Conservation (phyloP, 2,888 invertebrate genomes). For the Cryptus armator region DNA sequence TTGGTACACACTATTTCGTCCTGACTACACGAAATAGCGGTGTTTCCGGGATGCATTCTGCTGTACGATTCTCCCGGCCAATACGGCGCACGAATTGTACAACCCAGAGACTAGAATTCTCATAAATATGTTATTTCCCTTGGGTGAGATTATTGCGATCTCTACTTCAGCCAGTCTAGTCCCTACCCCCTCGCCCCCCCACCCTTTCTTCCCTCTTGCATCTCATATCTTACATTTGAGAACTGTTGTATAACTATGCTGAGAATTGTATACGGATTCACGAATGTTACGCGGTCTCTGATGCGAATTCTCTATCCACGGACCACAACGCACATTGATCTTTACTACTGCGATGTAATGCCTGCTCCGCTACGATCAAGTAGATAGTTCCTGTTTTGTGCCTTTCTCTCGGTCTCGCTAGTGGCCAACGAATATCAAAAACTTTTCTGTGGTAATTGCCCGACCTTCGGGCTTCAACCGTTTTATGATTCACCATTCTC, state of each 20-base stretch:
- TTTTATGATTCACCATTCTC: slow-evolving; percentile 21
- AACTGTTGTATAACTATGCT: slow-evolving; percentile 43
- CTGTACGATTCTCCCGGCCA: slow-evolving; percentile 36
- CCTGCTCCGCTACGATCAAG: not conserved
- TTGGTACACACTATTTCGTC: slow-evolving; percentile 47
- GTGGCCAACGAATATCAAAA: slow-evolving; percentile 29
- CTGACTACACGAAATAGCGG: slow-evolving; percentile 49
- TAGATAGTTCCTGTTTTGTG: not conserved
- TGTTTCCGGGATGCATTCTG: slow-evolving; percentile 44
- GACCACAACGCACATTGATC: slow-evolving; percentile 34
- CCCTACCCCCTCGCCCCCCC: not conserved
- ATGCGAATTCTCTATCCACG: slow-evolving; percentile 47
- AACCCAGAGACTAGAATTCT: slow-evolving; percentile 63
- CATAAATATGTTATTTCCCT: slow-evolving; percentile 77
- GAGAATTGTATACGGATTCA: slow-evolving; percentile 61
- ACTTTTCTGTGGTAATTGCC: slow-evolving; percentile 29
- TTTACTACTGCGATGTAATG: slow-evolving; percentile 27
- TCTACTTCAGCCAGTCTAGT: slow-evolving; percentile 59
- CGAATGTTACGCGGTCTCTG: slow-evolving; percentile 38
- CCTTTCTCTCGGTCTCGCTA: slow-evolving; percentile 1
- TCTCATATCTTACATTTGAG: slow-evolving; percentile 59
- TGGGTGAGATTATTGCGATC: slow-evolving; percentile 71
- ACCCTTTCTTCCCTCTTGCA: slow-evolving; percentile 5
- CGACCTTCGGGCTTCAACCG: slow-evolving; percentile 4
- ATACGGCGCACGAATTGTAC: slow-evolving; percentile 52